Conservation (phyloP, 2,888 invertebrate genomes). For the Buathra laborator region DNA sequence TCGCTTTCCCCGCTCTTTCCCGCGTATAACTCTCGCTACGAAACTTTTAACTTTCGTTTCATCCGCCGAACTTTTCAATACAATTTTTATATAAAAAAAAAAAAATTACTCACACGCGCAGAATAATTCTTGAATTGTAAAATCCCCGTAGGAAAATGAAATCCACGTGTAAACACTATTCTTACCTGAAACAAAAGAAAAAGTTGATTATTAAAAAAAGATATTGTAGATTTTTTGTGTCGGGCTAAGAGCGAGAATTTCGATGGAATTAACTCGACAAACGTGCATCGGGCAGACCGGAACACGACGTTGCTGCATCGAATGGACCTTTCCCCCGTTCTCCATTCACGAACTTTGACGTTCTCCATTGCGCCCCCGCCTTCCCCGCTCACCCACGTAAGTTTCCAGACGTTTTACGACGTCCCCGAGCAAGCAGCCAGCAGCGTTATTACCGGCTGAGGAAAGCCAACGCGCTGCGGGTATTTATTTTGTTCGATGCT, state of each 20-base stretch:
- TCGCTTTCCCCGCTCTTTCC: constrained; percentile 29
- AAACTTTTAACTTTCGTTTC: constrained; percentile 31
- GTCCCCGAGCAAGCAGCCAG: constrained; percentile 71
- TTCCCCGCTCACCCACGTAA: constrained; percentile 71
- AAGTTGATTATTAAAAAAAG: constrained; percentile 7
- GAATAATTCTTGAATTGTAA: constrained; percentile 10
- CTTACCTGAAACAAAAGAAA: constrained; percentile 74
- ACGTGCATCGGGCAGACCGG: constrained; percentile 76
- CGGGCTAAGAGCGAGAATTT: neutral
- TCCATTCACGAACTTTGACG: constrained; percentile 78
- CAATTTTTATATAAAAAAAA: constrained; percentile 10
- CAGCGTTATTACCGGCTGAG: constrained; percentile 33
- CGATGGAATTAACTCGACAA: constrained; percentile 30
- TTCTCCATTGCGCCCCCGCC: constrained; percentile 68
- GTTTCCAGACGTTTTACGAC: constrained; percentile 80
- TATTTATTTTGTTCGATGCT: constrained; percentile 31
- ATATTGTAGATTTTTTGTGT: neutral
- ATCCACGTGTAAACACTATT: constrained; percentile 5
- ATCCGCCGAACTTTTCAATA: neutral
- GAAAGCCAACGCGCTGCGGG: constrained; percentile 16
- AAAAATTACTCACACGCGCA: constrained; percentile 42
- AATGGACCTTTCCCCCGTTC: constrained; percentile 68
- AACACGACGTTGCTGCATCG: constrained; percentile 73
- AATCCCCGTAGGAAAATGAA: neutral
- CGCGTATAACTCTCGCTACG: neutral